phyloP scores from a whole-genome alignment of 2,888 invertebrate species.

The Scaptomyza caliginosa region DNA sequence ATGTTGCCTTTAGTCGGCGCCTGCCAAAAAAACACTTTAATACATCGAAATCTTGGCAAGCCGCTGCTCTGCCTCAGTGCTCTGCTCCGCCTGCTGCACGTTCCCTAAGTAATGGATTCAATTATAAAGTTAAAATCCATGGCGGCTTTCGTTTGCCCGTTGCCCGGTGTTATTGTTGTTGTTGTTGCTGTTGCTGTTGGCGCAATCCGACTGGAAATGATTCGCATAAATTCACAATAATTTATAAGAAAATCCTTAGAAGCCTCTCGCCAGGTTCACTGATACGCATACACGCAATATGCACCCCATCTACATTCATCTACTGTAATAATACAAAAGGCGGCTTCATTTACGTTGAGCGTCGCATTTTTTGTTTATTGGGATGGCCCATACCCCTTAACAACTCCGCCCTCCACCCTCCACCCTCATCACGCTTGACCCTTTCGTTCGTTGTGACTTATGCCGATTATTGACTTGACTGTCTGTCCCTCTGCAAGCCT shows the following conservation, averaged over 20 bases:
- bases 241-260: slow-evolving; percentile 78
- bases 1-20: slow-evolving; percentile 15
- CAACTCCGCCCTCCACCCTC: too few relatives aligned
- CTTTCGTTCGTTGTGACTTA: slow-evolving; percentile 68
- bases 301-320: not conserved
- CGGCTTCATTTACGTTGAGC: slow-evolving; percentile 39
- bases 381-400: not conserved
- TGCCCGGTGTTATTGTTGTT: slow-evolving; percentile 26
- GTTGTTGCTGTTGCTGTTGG: not conserved
- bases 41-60: slow-evolving; percentile 75
- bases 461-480: slow-evolving; percentile 71
- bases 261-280: slow-evolving; percentile 28
- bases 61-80: slow-evolving; percentile 7
- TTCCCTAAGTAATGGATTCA: slow-evolving; percentile 78
- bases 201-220: slow-evolving; percentile 77
- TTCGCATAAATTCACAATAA: slow-evolving; percentile 81
- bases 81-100: slow-evolving; percentile 52
- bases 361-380: slow-evolving; percentile 43
- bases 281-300: slow-evolving; percentile 23
- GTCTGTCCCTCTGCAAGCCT: slow-evolving; percentile 6
- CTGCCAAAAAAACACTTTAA: slow-evolving; percentile 67
- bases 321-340: slow-evolving; percentile 40
- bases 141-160: slow-evolving; percentile 52
- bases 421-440: slow-evolving; percentile 58
- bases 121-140: slow-evolving; percentile 78